Base-by-base conservation (phyloP, 2,113 vertebrate species). In the Oceanites oceanicus region DNA sequence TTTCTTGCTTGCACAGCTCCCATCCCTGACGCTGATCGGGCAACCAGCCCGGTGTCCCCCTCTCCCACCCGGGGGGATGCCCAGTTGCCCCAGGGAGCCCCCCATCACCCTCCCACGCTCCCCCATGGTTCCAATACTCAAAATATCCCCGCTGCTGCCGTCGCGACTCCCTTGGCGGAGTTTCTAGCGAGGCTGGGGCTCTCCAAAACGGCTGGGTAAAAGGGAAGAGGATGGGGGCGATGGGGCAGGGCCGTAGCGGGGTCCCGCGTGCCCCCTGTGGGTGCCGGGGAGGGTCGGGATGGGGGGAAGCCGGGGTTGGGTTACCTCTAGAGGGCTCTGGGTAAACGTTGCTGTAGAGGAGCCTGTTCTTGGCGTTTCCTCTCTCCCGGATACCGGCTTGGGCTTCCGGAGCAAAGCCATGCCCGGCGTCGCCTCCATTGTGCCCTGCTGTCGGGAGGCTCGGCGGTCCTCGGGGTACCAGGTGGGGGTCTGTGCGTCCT, bases 321-420 rank as follows among this genome's bases (percentile, higher is more conserved):
- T 11, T 61, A 7, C 94, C 90, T 84, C 92, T 92, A 94, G 90
- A 92, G 92, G 95, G 90, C 90, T 79, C 92, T 11, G 62, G 62
- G 34, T 2, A 13, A 80, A 2, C 11, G 3, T 16, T 63, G n/a
- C 36, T 1, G 11, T 29, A 6, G 1, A 40, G 62, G 85, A 79
- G 67, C 65, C 1, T 20, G 5, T 4, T 10, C 81, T 25, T 2
- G 6, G 55, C 9, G 3, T 49, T 55, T 73, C 59, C 30, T 22
- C 12, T 11, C 23, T 53, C 71, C 94, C 92, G 94, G 94, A 96
- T 96, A 38, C 89, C 40, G 56, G 7, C 15, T 45, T 3, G 40
- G 86, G 56, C 45, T 95, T 94, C 94, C 94, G 94, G 94, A 95
- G 94, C 62, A 44, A 27, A 58, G 30, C 66, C 34, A 4, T 3